A percentile compares a stretch with the other conserved stretches of the same genome.
Conservation (phyloP, 1,140 invertebrate species). For the Achatina immaculata region DNA sequence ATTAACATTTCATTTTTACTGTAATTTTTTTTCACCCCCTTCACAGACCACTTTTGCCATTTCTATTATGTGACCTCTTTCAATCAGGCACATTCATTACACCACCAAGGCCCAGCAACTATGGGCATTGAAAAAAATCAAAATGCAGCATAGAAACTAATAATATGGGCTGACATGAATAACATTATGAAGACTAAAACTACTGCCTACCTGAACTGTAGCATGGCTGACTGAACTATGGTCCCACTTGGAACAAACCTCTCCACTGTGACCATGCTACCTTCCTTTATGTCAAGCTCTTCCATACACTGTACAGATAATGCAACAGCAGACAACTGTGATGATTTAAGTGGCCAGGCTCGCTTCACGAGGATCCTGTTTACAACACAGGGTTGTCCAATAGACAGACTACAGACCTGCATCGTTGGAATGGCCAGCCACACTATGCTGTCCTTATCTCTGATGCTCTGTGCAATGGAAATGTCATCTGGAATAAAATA, state of each 20-base stretch:
- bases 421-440: slow-evolving; percentile 46
- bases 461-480: slow-evolving; percentile 5
- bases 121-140: too few relatives aligned
- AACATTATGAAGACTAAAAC: neutral
- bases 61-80: too few relatives aligned
- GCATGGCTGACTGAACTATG: neutral
- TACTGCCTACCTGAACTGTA: neutral
- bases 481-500: slow-evolving; percentile 24
- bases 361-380: slow-evolving; percentile 32
- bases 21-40: too few relatives aligned
- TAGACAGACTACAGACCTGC: slow-evolving; percentile 48
- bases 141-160: too few relatives aligned
- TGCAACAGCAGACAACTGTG: slow-evolving; percentile 31
- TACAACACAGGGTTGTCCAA: slow-evolving; percentile 48
- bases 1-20: too few relatives aligned
- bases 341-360: slow-evolving; percentile 43
- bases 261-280: slow-evolving; percentile 23
- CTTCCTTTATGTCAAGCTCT: slow-evolving; percentile 25
- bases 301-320: slow-evolving; percentile 21
- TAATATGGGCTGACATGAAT: neutral
- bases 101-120: too few relatives aligned
- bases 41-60: too few relatives aligned
- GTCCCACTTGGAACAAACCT: slow-evolving; percentile 10
- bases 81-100: too few relatives aligned
- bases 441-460: slow-evolving; percentile 40